phyloP scores from a whole-genome alignment of 2,113 vertebrate species.

The Lasiurus cinereus region DNA sequence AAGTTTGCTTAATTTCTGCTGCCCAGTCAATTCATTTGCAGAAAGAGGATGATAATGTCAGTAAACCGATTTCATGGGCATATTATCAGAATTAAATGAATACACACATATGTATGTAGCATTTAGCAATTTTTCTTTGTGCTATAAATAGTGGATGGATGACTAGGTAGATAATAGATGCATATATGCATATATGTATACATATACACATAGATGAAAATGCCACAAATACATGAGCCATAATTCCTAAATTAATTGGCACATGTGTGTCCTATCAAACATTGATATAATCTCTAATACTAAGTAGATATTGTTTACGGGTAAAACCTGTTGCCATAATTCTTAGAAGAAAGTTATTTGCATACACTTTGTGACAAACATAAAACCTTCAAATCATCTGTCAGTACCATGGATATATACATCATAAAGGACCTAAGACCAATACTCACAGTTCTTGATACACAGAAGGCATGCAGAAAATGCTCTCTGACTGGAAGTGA shows the following conservation, averaged over 20 bases:
- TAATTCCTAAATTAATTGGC: neutral
- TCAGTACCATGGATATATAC: neutral
- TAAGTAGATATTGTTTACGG: neutral
- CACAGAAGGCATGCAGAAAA: neutral
- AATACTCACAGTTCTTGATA: neutral
- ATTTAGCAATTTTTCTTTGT: neutral
- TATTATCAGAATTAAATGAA: neutral
- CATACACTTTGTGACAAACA: neutral
- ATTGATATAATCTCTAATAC: neutral
- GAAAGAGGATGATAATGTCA: neutral
- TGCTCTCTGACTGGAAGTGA: neutral
- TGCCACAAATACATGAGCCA: neutral
- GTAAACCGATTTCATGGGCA: neutral
- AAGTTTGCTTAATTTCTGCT: neutral
- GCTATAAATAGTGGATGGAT: neutral
- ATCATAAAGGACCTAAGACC: neutral
- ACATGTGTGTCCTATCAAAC: neutral
- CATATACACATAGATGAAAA: neutral
- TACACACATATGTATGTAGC: fast-evolving
- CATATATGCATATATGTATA: no score
- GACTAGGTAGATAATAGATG: neutral
- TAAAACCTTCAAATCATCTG: neutral
- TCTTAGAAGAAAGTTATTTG: neutral
- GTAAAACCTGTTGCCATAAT: neutral
- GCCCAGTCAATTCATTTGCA: neutral